These are phyloP conservation scores for Megaceryle maxima DNA, from an alignment of 2,113 vertebrate genomes.

Conservation along the genomic window DNA sequence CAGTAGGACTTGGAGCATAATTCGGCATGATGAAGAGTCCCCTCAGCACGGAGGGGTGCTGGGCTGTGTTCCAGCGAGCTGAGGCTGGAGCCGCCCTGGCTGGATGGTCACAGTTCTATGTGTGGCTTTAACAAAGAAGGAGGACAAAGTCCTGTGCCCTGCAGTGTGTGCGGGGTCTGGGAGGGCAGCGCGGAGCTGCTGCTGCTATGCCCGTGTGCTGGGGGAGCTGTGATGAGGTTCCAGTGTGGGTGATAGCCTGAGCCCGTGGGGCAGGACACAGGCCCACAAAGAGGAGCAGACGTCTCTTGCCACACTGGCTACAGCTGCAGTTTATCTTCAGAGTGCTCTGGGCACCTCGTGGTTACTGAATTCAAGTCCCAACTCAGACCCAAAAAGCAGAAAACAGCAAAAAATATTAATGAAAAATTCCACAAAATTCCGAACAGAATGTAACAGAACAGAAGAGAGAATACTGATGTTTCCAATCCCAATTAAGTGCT, in stretches of 20 bases:
- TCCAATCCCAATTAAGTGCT: not conserved
- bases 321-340: not conserved
- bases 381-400: not conserved
- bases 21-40: not conserved
- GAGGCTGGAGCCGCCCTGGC: fast-evolving
- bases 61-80: not conserved
- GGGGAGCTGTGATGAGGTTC: not conserved
- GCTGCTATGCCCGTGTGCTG: too few species aligned
- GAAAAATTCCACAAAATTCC: not conserved
- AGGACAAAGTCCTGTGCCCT: not conserved
- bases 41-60: not conserved
- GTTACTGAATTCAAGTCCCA: not conserved
- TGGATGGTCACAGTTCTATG: not conserved
- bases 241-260: fast-evolving
- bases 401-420: not conserved
- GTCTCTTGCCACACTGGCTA: not conserved
- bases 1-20: not conserved
- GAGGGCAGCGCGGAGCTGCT: not conserved
- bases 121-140: not conserved
- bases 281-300: not conserved
- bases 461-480: not conserved
- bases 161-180: not conserved
- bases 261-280: not conserved
- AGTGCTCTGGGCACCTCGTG: not conserved
- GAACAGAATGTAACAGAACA: not conserved